Base-by-base conservation (phyloP, 1,140 invertebrate species). In the Spodoptera litura region DNA sequence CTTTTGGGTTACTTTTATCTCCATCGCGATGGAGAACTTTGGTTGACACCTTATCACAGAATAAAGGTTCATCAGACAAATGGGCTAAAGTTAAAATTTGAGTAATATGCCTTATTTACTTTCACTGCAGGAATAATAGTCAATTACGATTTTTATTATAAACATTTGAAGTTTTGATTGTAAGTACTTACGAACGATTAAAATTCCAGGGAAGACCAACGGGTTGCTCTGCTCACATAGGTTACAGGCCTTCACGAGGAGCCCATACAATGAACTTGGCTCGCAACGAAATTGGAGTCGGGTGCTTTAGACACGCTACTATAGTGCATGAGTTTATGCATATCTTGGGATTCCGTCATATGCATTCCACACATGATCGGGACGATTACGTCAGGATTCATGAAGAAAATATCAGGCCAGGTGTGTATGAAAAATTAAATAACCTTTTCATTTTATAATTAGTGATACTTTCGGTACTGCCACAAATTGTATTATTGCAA, bases 251-350 rank as follows among this genome's bases (percentile, higher is more conserved):
- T 12, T 2, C 20, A 2, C 86, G 87, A 4, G 91, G 92, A 0
- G 85, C 87, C 1, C 95, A 95, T 79, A 86, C 89, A 3, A 55
- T 95, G 44, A 96, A 96, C 90, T 82, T 96, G 6, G 89, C 95
- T 3, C 89, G 89, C 10, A 91, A 95, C 83, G 71, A 71, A 0
- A 83, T 94, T 4, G 95, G 94, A 5, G 74, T 82, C 2, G 94
- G 94, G 10, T 96, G 95, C 82, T 95, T 96, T 89, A 89, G 90
- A 0, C 89, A 95, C 79, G 91, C 89, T 55, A 94, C 93, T 72
- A 93, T 97, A 59, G 95, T 97, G 2, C 97, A 97, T 87, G 97
- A 97, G 89, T 93, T 97, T 79, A 93, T 97, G 88, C 97, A 97
- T 84, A 96, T 96, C 4, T 90, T 97, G 2, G 97, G 97, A 13